Percentiles rank a stretch among this genome's conserved stretches.
These are phyloP conservation scores for Tapirus terrestris DNA, from an alignment of 2,113 vertebrate genomes.

Conservation along the genomic window DNA sequence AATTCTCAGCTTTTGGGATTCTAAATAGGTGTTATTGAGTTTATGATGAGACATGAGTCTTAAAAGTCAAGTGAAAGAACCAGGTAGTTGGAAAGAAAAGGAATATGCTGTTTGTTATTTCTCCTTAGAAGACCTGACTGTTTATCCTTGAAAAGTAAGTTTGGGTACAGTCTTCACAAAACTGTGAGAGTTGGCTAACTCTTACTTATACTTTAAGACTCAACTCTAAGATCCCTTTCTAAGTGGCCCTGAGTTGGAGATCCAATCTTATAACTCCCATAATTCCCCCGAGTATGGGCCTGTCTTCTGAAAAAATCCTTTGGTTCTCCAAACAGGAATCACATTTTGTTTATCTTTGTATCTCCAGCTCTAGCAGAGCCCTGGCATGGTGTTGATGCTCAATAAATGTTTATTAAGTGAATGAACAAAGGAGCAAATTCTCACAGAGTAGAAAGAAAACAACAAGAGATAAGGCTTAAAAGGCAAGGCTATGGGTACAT, in stretches of 20 bases:
- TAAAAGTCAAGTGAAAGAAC: background rate
- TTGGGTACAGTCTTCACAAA: background rate
- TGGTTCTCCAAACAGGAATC: background rate
- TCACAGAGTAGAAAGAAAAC: background rate
- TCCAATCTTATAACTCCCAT: background rate
- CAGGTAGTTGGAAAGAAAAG: background rate
- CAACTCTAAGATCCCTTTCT: background rate
- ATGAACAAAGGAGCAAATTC: background rate
- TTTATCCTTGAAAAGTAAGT: background rate
- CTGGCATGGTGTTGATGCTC: background rate
- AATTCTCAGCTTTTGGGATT: background rate
- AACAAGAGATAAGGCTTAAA: background rate
- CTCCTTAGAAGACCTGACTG: background rate
- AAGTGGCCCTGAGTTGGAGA: background rate
- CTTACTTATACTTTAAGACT: background rate
- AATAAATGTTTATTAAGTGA: background rate
- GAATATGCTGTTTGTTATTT: background rate
- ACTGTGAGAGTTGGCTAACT: background rate
- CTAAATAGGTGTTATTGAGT: background rate
- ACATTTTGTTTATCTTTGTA: background rate
- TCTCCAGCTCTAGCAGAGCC: background rate
- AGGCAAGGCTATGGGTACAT: background rate
- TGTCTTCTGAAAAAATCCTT: background rate
- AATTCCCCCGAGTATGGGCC: background rate
- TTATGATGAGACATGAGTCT: background rate